These are phyloP conservation scores for Anser cygnoides DNA, from an alignment of 2,113 vertebrate genomes.

Conservation along the genomic window DNA sequence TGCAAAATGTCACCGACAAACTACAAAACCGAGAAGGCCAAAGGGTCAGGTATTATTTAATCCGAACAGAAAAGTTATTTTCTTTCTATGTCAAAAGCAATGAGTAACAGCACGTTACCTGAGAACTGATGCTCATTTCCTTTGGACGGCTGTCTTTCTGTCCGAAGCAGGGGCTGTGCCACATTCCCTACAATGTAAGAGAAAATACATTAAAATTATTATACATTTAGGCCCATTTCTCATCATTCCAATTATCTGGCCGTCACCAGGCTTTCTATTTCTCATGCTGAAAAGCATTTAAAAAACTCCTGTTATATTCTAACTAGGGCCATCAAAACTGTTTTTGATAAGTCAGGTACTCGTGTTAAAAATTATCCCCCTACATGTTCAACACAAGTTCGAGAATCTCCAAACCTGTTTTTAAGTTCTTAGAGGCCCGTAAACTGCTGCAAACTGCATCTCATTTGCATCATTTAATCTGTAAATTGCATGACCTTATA, in stretches of 20 bases:
- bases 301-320: not conserved
- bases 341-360: not conserved
- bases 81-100: not conserved
- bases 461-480: not conserved
- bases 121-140: not conserved
- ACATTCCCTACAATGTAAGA: not conserved
- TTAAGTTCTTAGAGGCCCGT: not conserved
- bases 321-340: not conserved
- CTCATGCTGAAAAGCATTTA: not conserved
- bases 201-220: not conserved
- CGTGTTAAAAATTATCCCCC: not conserved
- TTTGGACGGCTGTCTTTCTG: not conserved
- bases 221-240: not conserved
- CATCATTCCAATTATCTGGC: not conserved
- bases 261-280: not conserved
- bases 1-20: not conserved
- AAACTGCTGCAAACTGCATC: not conserved
- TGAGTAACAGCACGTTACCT: slow-evolving; percentile 27
- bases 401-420: not conserved
- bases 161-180: not conserved
- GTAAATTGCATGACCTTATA: not conserved
- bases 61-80: not conserved
- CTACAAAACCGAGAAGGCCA: not conserved
- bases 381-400: not conserved
- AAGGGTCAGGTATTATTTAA: slow-evolving; percentile 25